phyloP scores from a whole-genome alignment of 2,797 vertebrate genomes.

The Gymnoscopelus microlampas region DNA sequence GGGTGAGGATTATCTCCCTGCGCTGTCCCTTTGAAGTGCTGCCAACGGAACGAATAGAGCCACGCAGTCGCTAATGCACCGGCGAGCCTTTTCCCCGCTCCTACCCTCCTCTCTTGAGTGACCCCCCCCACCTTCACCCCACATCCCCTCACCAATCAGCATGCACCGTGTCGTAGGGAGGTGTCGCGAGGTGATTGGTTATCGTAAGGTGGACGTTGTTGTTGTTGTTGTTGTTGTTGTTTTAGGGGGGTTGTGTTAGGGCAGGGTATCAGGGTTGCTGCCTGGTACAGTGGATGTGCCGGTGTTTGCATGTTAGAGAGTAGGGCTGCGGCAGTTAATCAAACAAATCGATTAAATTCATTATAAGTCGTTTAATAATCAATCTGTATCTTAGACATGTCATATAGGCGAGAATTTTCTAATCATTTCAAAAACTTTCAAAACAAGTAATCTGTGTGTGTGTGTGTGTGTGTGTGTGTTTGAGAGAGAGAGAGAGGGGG shows the following conservation, averaged over 20 bases:
- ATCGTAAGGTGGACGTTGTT: neutral
- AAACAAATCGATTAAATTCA: too few species aligned
- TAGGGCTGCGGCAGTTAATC: too few species aligned
- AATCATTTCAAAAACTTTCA: too few species aligned
- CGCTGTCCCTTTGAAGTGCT: slow-evolving; percentile 76
- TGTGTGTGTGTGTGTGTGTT: too few species aligned
- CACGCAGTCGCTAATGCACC: slow-evolving; percentile 70
- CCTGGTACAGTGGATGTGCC: neutral
- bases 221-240: slow-evolving; percentile 1
- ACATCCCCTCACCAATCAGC: slow-evolving; percentile 60
- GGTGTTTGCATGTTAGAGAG: too few species aligned
- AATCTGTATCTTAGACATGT: too few species aligned
- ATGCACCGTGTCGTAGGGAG: slow-evolving; percentile 38
- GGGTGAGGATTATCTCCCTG: slow-evolving; percentile 68
- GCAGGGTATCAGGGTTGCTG: neutral
- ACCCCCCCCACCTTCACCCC: slow-evolving; percentile 6
- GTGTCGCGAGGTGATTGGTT: slow-evolving; percentile 55
- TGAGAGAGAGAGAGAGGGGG: too few species aligned
- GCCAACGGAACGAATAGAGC: slow-evolving; percentile 76
- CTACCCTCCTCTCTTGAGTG: slow-evolving; percentile 53
- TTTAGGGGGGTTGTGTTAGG: neutral
- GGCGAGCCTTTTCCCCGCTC: slow-evolving; percentile 70
- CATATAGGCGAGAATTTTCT: too few species aligned
- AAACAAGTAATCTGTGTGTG: too few species aligned
- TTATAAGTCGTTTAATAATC: too few species aligned